Percentiles rank a stretch among this genome's conserved stretches.
Evolutionary conservation across 1,140 invertebrate genomes (phyloP).

Genomic region (Rhizoglyphus robini): DNA sequence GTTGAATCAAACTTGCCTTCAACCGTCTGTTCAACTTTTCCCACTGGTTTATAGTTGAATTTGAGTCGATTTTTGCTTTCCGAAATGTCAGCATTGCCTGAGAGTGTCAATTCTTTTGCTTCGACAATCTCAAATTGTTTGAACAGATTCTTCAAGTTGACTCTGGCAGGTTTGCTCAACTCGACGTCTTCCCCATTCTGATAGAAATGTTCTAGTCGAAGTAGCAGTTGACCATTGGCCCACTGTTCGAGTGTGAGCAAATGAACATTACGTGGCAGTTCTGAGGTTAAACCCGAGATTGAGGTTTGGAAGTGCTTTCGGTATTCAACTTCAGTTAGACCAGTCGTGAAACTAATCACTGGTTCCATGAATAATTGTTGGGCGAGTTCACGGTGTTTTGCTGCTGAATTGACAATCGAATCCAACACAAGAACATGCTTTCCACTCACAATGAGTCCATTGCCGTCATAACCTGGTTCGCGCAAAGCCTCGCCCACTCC

Average conservation of each 20-base stretch:
- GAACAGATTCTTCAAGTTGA: conserved; percentile 42
- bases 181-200: conserved; percentile 50
- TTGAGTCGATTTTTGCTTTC: conserved; percentile 23
- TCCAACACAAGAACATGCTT: conserved; percentile 39
- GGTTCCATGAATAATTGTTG: conserved; percentile 37
- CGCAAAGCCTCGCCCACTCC: conserved; percentile 82
- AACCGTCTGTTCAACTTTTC: neutral
- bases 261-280: conserved; percentile 61
- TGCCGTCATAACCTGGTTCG: conserved; percentile 51
- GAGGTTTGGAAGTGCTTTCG: conserved; percentile 34
- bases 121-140: conserved; percentile 41
- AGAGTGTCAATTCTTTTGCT: conserved; percentile 50
- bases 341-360: conserved; percentile 32
- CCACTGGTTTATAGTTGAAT: conserved; percentile 9
- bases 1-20: neutral
- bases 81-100: conserved; percentile 47
- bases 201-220: conserved; percentile 75
- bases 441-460: conserved; percentile 66
- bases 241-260: conserved; percentile 74
- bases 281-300: conserved; percentile 33
- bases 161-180: conserved; percentile 40
- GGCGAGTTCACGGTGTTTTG: conserved; percentile 35
- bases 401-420: conserved; percentile 30
- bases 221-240: conserved; percentile 48
- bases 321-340: neutral